Percentiles rank a stretch among this genome's conserved stretches.
These are phyloP conservation scores for Andrena marginata DNA, from an alignment of 2,888 invertebrate genomes.

Conservation along the genomic window DNA sequence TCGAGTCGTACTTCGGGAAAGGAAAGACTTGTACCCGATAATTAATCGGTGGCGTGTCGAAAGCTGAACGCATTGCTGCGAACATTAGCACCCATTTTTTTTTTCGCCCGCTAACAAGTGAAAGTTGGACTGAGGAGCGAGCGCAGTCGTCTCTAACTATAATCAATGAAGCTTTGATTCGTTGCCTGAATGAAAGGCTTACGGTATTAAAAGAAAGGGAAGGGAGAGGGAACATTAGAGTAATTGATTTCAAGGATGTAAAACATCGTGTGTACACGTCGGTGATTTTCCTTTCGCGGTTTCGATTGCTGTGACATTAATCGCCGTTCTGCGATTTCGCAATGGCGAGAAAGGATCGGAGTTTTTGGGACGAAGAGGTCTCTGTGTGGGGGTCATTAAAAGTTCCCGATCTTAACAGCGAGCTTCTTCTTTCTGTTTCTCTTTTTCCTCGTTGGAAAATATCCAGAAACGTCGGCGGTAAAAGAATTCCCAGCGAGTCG, in stretches of 20 bases:
- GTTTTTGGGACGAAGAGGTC: conserved; percentile 2
- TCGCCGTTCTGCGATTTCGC: conserved; percentile 38
- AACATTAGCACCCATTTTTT: conserved; percentile 27
- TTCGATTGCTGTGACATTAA: conserved; percentile 53
- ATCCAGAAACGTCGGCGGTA: neutral
- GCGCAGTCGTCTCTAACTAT: conserved; percentile 13
- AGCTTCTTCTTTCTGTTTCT: neutral
- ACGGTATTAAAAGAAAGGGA: neutral
- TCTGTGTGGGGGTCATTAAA: neutral
- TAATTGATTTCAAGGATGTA: conserved; percentile 10
- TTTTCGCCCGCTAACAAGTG: conserved; percentile 41
- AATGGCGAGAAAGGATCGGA: conserved; percentile 1
- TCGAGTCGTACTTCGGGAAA: neutral
- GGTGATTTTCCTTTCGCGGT: conserved; percentile 10
- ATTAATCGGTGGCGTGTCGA: conserved; percentile 31
- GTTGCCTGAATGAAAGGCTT: neutral
- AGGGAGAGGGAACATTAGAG: neutral
- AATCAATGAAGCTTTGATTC: neutral
- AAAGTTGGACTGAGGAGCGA: conserved; percentile 33
- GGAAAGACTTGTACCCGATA: neutral
- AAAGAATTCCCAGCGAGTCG: neutral
- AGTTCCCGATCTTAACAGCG: too few species aligned
- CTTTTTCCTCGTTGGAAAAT: neutral
- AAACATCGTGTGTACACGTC: neutral
- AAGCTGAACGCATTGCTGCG: conserved; percentile 31